Evolutionary conservation across 2,888 invertebrate genomes (phyloP).

Genomic region (Nemapogon koenigi): DNA sequence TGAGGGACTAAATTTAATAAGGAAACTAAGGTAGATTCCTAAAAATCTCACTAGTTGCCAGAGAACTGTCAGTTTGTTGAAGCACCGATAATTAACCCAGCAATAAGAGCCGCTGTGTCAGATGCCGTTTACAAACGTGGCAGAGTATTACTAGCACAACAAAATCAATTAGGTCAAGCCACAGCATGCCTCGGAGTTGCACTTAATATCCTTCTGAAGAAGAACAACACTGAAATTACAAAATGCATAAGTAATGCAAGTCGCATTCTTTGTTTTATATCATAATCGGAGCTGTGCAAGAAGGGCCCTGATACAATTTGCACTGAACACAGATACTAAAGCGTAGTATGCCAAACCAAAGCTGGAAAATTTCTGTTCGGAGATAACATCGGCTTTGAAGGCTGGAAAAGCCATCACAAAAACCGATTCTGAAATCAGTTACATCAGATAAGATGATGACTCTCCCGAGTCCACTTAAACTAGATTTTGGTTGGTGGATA

Average conservation of each 20-base stretch:
- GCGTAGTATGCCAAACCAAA: slow-evolving; percentile 4
- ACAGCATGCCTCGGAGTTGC: slow-evolving; percentile 8
- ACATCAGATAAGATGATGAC: not conserved
- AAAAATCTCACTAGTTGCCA: too few relatives aligned
- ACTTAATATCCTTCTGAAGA: not conserved
- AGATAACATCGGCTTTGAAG: slow-evolving; percentile 8
- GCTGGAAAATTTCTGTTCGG: slow-evolving; percentile 9
- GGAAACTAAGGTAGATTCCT: too few relatives aligned
- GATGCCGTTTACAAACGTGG: slow-evolving; percentile 6
- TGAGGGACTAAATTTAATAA: too few relatives aligned
- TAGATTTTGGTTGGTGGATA: slow-evolving; percentile 5
- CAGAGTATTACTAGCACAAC: slow-evolving; percentile 1
- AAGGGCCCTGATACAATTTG: slow-evolving; percentile 2
- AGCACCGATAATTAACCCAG: slow-evolving; percentile 6
- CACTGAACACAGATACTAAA: slow-evolving; percentile 2
- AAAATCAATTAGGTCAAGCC: slow-evolving; percentile 1
- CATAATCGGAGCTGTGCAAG: not conserved
- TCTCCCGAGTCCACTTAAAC: not conserved
- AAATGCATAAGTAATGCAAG: slow-evolving; percentile 7
- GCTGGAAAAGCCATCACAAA: slow-evolving; percentile 6
- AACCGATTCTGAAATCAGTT: not conserved
- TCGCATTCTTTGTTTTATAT: slow-evolving; percentile 6
- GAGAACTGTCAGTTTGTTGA: slow-evolving; percentile 8
- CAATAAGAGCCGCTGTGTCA: slow-evolving; percentile 6
- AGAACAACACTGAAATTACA: not conserved